A percentile compares a stretch with the other conserved stretches of the same genome.
These are phyloP conservation scores for Entomyzon cyanotis DNA, from an alignment of 2,113 vertebrate genomes.

Conservation along the genomic window DNA sequence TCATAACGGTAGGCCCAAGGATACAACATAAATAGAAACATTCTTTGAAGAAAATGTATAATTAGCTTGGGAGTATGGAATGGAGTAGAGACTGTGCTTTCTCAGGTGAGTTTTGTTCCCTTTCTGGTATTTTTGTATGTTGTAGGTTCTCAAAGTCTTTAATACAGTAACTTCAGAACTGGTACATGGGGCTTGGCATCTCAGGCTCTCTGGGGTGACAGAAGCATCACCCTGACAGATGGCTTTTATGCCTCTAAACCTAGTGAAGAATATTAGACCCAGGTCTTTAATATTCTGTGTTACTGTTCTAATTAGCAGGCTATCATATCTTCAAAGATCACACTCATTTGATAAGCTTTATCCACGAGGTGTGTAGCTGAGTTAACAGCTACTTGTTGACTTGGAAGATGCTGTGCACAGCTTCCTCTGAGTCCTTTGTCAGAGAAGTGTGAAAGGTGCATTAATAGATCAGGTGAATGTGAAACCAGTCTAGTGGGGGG, in stretches of 20 bases:
- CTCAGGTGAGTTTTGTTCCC: neutral
- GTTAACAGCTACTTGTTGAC: neutral
- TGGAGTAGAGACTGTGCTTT: neutral
- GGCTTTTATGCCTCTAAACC: neutral
- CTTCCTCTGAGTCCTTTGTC: neutral
- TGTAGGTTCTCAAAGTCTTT: neutral
- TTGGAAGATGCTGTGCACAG: neutral
- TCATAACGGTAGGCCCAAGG: neutral
- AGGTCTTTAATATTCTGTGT: neutral
- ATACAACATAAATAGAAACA: neutral
- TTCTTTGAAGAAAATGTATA: neutral
- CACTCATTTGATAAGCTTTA: fast-evolving
- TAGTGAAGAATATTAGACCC: neutral
- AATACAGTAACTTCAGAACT: neutral
- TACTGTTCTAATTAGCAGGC: neutral
- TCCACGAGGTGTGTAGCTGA: neutral
- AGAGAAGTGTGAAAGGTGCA: neutral
- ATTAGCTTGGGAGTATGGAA: neutral
- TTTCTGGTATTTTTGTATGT: neutral
- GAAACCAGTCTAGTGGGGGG: neutral
- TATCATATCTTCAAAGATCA: neutral
- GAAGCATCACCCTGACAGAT: neutral
- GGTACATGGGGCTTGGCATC: neutral
- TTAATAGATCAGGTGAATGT: neutral
- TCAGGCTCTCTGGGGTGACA: neutral